Base-by-base conservation (phyloP, 2,888 invertebrate genomes). In the Pteria penguin region DNA sequence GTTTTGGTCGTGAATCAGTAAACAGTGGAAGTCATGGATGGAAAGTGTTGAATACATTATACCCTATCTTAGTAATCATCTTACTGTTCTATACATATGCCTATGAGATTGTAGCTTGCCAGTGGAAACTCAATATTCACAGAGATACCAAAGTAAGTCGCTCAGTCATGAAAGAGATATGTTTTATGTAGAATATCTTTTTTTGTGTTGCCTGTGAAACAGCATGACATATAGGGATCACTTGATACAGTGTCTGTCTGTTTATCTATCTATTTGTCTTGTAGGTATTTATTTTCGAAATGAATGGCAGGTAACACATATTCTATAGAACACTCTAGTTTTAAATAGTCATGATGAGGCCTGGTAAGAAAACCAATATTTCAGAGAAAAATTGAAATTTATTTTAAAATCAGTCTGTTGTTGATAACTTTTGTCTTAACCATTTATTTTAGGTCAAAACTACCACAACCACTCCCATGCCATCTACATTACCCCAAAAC, bases 41-140 rank as follows among this genome's bases (percentile, higher is more conserved):
- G 84, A 78, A 75, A 22, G 29, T 83, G 33, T 72, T 91, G 26
- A 92, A 92, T 76, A 75, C 85, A 4, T 24, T 90, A 0, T 92
- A 91, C 71, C 88, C 90, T 2, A 55, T 85, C 8, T 74, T 90
- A 26, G 86, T 92, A 4, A 69, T 87, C 4, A 62, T 86, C 1
- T 80, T 91, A 60, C 76, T 91, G 58, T 66, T 91, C 22, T 90
- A 90, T 78, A 87, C 88, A 5, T 90, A 91, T 77, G 82, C 86
- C 29, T 90, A 90, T 78, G 90, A 91, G 78, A 86, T 90, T 54
- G 76, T 90, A 14, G 88, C 89, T 26, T 91, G 91, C 81, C 90
- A 91, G 76, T 91, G 91, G 84, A 91, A 91, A 81, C 86, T 90
- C 8, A 86, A 90, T 75, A 83, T 91, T 14, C 78, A 78, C 3